phyloP scores from a whole-genome alignment of 2,888 invertebrate species.

The Platycnemis pennipes region DNA sequence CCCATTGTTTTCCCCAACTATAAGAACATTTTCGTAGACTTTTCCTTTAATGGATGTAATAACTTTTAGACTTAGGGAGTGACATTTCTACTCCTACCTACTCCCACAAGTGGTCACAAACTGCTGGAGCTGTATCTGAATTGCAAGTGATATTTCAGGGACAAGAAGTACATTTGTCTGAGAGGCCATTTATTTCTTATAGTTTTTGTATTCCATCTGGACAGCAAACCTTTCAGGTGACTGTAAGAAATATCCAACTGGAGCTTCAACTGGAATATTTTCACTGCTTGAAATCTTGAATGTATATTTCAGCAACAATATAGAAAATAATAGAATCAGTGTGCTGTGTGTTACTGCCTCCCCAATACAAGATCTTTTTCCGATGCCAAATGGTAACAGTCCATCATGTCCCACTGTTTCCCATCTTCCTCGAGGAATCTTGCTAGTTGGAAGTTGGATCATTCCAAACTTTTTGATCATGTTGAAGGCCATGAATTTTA shows the following conservation, averaged over 20 bases:
- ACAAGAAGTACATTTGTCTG: background rate
- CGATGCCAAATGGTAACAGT: background rate
- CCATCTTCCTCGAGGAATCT: background rate
- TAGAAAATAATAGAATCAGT: constrained; percentile 18
- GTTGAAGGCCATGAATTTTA: constrained; percentile 6
- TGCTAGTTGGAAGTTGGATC: background rate
- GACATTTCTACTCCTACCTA: no score
- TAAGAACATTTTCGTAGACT: no score
- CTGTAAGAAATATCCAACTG: constrained; percentile 30
- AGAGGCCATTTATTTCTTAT: background rate
- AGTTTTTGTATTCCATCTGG: constrained; percentile 43
- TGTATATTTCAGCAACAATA: constrained; percentile 41
- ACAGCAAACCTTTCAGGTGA: constrained; percentile 39
- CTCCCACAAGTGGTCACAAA: no score
- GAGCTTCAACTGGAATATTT: background rate
- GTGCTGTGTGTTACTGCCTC: constrained; percentile 47
- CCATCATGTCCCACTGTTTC: constrained; percentile 9
- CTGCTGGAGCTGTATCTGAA: background rate
- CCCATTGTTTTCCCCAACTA: no score
- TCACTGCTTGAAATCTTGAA: constrained; percentile 8
- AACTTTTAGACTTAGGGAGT: no score
- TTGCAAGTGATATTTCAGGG: background rate
- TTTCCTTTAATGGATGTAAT: no score
- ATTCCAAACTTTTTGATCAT: constrained; percentile 16
- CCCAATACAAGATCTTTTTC: constrained; percentile 50